Percentiles rank a stretch among this genome's conserved stretches.
phyloP scores from a whole-genome alignment of 2,113 vertebrate species.

The Lanius collurio region DNA sequence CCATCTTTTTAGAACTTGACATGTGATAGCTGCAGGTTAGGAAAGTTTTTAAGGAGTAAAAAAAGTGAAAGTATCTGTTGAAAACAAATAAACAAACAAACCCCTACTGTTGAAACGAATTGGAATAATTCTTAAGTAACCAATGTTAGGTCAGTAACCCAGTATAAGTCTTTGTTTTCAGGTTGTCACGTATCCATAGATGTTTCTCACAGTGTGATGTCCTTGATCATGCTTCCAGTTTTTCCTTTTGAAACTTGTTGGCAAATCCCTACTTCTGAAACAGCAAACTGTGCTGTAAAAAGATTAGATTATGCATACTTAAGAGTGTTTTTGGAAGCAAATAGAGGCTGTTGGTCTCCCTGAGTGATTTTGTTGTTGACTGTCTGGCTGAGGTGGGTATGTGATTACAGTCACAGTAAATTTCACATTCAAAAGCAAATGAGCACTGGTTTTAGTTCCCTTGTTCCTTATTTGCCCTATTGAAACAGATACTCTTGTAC shows the following conservation, averaged over 20 bases:
- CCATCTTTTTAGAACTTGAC: not conserved
- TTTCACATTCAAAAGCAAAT: constrained; percentile 16
- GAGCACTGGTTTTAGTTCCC: not conserved
- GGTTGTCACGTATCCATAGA: not conserved
- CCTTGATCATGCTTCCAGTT: not conserved
- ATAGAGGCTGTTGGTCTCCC: not conserved
- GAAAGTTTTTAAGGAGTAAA: not conserved
- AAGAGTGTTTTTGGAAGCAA: not conserved
- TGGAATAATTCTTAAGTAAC: not conserved
- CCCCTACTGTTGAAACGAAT: not conserved
- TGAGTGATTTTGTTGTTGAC: not conserved
- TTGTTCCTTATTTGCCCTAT: not conserved
- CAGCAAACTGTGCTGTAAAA: not conserved
- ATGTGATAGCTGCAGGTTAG: not conserved
- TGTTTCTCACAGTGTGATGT: not conserved
- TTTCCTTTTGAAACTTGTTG: not conserved
- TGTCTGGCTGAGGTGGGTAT: not conserved
- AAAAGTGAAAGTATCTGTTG: not conserved
- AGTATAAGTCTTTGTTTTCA: not conserved
- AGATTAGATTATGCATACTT: not conserved
- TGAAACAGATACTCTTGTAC: not conserved
- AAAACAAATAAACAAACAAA: not conserved
- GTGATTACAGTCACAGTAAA: constrained; percentile 5
- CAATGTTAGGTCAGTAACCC: not conserved
- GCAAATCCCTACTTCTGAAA: not conserved